Percentiles rank a stretch among this genome's conserved stretches.
These are phyloP conservation scores for Drosophila azteca DNA, from an alignment of 1,140 invertebrate species.

Conservation along the genomic window DNA sequence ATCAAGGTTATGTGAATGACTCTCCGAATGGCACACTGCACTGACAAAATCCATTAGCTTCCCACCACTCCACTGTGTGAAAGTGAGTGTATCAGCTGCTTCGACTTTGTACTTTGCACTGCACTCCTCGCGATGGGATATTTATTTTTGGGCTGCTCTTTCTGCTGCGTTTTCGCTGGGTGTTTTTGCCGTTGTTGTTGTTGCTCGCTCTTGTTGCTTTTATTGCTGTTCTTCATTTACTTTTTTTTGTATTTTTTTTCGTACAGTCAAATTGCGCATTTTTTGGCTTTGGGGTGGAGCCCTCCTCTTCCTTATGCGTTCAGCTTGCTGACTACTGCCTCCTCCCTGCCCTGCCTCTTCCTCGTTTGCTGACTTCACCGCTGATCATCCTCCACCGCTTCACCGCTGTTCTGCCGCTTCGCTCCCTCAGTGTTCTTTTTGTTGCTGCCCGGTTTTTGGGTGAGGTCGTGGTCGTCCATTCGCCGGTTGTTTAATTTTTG, in stretches of 20 bases:
- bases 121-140: slow-evolving; percentile 41
- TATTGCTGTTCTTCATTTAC: slow-evolving; percentile 47
- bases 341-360: slow-evolving; percentile 14
- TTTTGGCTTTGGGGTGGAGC: slow-evolving; percentile 80
- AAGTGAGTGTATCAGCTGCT: slow-evolving; percentile 31
- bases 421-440: slow-evolving; percentile 15
- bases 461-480: slow-evolving; percentile 75
- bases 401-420: too few relatives aligned
- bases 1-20: too few relatives aligned
- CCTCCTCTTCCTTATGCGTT: slow-evolving; percentile 57
- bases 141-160: slow-evolving; percentile 80
- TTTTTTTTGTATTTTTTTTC: slow-evolving; percentile 54
- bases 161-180: slow-evolving; percentile 72
- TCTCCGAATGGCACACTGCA: too few relatives aligned
- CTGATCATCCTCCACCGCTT: too few relatives aligned
- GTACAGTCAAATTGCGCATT: slow-evolving; percentile 80
- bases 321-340: slow-evolving; percentile 40
- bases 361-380: slow-evolving; percentile 10
- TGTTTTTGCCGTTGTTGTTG: slow-evolving; percentile 48
- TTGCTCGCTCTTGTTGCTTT: slow-evolving; percentile 26
- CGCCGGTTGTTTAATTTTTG: slow-evolving; percentile 56
- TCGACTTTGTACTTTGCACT: slow-evolving; percentile 28
- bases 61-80: too few relatives aligned
- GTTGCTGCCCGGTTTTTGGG: slow-evolving; percentile 71
- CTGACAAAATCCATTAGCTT: too few relatives aligned